phyloP scores from a whole-genome alignment of 1,140 invertebrate genomes.

The Camponotus floridanus region DNA sequence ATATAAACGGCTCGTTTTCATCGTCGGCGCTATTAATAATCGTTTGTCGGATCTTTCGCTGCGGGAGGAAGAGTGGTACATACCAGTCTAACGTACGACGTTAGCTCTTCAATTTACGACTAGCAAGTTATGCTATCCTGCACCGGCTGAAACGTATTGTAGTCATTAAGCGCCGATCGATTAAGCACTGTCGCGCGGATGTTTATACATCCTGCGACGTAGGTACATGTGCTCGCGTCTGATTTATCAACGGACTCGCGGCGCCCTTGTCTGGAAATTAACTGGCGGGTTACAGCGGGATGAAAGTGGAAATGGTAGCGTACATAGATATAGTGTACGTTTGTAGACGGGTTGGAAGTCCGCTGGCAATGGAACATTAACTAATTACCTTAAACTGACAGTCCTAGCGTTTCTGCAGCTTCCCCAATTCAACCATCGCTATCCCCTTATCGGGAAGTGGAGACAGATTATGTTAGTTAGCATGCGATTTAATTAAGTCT shows the following conservation, averaged over 20 bases:
- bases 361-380: conserved; percentile 78
- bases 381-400: conserved; percentile 78
- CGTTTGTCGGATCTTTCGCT: conserved; percentile 55
- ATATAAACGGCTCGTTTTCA: conserved; percentile 46
- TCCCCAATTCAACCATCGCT: conserved; percentile 66
- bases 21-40: conserved; percentile 58
- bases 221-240: conserved; percentile 48
- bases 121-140: conserved; percentile 32
- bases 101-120: conserved; percentile 56
- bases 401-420: conserved; percentile 66
- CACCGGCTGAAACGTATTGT: conserved; percentile 60
- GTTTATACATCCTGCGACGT: conserved; percentile 74
- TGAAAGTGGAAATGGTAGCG: conserved; percentile 44
- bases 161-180: conserved; percentile 80
- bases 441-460: conserved; percentile 71
- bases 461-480: conserved; percentile 78
- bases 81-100: conserved; percentile 49
- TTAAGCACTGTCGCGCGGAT: conserved; percentile 75
- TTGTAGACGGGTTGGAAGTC: conserved; percentile 70
- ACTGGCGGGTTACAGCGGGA: conserved; percentile 45
- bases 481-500: conserved; percentile 76
- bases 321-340: not conserved
- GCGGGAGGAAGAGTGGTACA: conserved; percentile 29
- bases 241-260: conserved; percentile 77
- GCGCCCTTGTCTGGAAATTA: conserved; percentile 66